Base-by-base conservation (phyloP, 2,113 vertebrate species). In the Pampusana beccarii region DNA sequence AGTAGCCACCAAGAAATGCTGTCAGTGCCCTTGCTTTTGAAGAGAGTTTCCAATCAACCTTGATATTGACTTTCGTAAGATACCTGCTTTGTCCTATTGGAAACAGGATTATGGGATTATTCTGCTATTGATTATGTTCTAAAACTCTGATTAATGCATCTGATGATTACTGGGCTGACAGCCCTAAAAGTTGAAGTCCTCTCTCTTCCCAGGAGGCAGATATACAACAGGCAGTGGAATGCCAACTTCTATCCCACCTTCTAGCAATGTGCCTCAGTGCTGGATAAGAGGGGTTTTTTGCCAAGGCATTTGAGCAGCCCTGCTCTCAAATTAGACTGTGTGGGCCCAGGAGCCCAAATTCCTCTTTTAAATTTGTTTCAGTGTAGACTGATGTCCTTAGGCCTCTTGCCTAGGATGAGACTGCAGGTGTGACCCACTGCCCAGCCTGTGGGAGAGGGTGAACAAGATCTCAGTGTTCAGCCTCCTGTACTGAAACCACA, bases 71-170 rank as follows among this genome's bases (percentile, higher is more conserved):
- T 90, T 92, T 86, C 72, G 62, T 75, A 79, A 93, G 58, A 23
- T 70, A 65, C 56, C 60, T 84, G 36, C 17, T 6, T 77, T 86
- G 67, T 58, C 79, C 74, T 88, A 6, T 62, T 90, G 60, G 60
- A 94, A 90, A 77, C 24, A 48, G 87, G 85, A 83, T 95, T 92
- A 94, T 34, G 15, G 38, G 89, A 56, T 92, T 92, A 67, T 91
- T 80, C 81, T 83, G 44, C 34, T 86, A 77, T 73, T 38, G 91
- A 77, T 38, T 10, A 4, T 46, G 16, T 82, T 91, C 90, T 81
- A 79, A 54, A 93, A 54, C 57, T 54, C 26, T 33, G 44, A 72
- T 93, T 82, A 69, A 80, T 28, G 58, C 31, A 48, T n/a, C 70
- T 77, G 81, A 51, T 48, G 70, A 71, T 24, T 62, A n/a, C 44